Evolutionary conservation across 2,888 invertebrate species (phyloP), one percentile per base, ranked within the genome.

Genomic region (Diloba caeruleocephala): DNA sequence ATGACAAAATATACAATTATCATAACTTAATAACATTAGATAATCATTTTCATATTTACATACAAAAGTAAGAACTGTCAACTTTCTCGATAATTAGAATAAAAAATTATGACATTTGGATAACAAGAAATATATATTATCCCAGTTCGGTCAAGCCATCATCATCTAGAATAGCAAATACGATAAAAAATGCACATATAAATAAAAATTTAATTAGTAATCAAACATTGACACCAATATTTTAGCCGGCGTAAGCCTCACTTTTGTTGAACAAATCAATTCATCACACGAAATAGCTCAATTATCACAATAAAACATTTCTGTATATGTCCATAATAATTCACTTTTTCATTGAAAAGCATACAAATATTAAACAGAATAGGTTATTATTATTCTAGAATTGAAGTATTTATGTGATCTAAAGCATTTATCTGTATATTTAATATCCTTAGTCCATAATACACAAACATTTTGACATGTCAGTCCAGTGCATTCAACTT

Each of bases 1-100:
- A 45, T 73, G 69, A 70, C 84, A 86, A 87, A 84, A 87, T 86
- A 86, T 84, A 85, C 85, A 85, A 71, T 62, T 56, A 72, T 74
- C 70, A 62, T 62, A 66, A 55, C 48, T 60, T 54, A 61, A 48
- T 60, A 69, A 70, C 56, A 70, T 60, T 67, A 66, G n/a, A n/a
- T n/a, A n/a, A n/a, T 70, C 51, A 66, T 57, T 71, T 65, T 71
- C 55, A 77, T 79, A 82, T 79, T 82, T 81, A 79, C 73, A 78
- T 46, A 74, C 70, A 79, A 77, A 72, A 70, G 67, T 56, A 57
- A 68, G 38, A 45, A 56, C 42, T 54, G 34, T 25, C 21, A 19
- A 41, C 23, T 23, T 31, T 41, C 3, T 15, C 12, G 7, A 28
- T 26, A 31, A 34, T 15, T 29, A 19, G 13, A 25, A 33, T 17